Evolutionary conservation across 2,888 invertebrate genomes (phyloP), one percentile per base, ranked within the genome.

Genomic region (Steinernema scapterisci): DNA sequence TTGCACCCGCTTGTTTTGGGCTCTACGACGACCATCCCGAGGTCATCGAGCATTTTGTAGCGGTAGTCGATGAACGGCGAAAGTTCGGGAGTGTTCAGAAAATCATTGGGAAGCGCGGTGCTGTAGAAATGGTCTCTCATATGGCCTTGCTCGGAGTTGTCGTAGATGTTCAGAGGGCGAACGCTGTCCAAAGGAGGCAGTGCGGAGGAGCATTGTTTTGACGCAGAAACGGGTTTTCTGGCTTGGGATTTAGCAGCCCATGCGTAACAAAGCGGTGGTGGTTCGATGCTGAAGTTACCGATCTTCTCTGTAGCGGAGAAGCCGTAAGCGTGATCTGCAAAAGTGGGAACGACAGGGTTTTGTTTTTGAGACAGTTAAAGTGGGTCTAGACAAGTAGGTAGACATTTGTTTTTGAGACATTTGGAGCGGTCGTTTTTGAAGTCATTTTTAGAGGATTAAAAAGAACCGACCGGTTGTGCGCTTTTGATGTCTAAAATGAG

Each of bases 311-410:
- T 75, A 16, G 78, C 73, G 21, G 78, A 77, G 70, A 80, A 77
- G 0, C 82, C 79, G 72, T 83, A 83, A 1, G 83, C 83, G 71
- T 83, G 81, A 48, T 76, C 82, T 82, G 52, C 45, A 79, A 74
- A n/a, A 2, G 13, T 38, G 38, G 38, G 38, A 38, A 6, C 9
- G 9, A 9, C 9, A 38, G 38, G 9, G 38, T 38, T 38, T n/a
- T n/a, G n/a, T n/a, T n/a, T n/a, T n/a, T n/a, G n/a, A n/a, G n/a
- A n/a, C n/a, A n/a, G n/a, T n/a, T 38, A 9, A 38, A 9, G 38
- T 3, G 9, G 38, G 38, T 38, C 38, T 38, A 38, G 38, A 38
- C 9, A n/a, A n/a, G n/a, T n/a, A n/a, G n/a, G n/a, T n/a, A n/a
- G n/a, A n/a, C n/a, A n/a, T n/a, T n/a, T n/a, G n/a, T n/a, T n/a